Evolutionary conservation across 2,797 vertebrate species (phyloP).

Genomic region (Sebastes baramenuke): DNA sequence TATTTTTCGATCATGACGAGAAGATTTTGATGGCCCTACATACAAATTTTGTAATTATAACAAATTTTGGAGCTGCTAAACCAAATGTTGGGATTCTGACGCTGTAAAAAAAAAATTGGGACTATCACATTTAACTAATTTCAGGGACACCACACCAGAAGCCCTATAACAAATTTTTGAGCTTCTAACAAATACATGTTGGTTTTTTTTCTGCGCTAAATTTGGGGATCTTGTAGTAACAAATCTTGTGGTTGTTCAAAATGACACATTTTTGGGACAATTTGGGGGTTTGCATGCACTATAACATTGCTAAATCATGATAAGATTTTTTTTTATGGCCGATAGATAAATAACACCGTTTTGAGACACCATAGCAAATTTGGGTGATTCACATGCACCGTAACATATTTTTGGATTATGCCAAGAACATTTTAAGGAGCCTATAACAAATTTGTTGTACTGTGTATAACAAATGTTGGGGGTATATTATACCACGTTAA

Average conservation of each 20-base stretch:
- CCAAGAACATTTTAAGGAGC: fast-evolving
- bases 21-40: background rate
- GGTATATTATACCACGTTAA: background rate
- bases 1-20: background rate
- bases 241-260: fast-evolving
- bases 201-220: background rate
- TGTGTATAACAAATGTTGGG: background rate
- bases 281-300: background rate
- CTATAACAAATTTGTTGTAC: background rate
- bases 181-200: background rate
- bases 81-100: background rate
- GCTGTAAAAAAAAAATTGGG: background rate
- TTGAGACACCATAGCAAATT: background rate
- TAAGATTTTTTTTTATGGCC: no score
- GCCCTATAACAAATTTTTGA: no score
- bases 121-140: background rate
- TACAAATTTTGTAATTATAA: background rate
- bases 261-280: background rate
- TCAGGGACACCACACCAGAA: background rate
- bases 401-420: background rate
- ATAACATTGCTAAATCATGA: background rate
- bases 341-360: no score
- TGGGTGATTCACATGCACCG: background rate
- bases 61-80: background rate
- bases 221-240: background rate